Evolutionary conservation across 2,113 vertebrate species (phyloP), one percentile per base, ranked within the genome.

Genomic region (Pungitius pungitius): DNA sequence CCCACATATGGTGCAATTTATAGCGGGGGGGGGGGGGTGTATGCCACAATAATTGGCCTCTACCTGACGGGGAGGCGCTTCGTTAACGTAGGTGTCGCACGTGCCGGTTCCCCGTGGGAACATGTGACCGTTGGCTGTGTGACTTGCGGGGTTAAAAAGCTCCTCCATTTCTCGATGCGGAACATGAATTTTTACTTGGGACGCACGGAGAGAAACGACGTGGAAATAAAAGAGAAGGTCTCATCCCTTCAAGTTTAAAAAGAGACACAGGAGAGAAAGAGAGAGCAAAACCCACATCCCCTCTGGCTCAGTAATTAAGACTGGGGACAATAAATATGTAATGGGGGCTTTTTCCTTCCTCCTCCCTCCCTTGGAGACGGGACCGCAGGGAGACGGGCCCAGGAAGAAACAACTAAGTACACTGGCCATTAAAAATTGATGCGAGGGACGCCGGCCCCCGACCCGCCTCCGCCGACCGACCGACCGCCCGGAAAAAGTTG

Each of bases 391-490:
- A 92, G 81, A 87, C 83, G 76, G 73, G 75, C 69, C 69, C 58
- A 77, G 82, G 83, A 87, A 90, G 81, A 88, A 52, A 80, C 76
- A 47, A 83, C 89, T 92, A 90, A 92, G 88, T 90, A 92, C 86
- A 88, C 81, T 79, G 81, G 79, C 74, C 45, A 92, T 92, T 91
- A 92, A 91, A 92, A 91, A 92, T 92, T 84, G 83, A 92, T 92
- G 85, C 82, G 82, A 86, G 75, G 82, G 87, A 84, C 84, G 80
- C 51, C 39, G 27, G 81, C 70, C 77, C 37, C 68, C 71, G 82
- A 75, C 85, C 72, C 73, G 80, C 83, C 86, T 24, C 81, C 27
- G 68, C 77, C 77, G 20, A 90, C 87, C 84, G 85, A 80, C 88
- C 81, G 75, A n/a, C n/a, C n/a, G n/a, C n/a, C 83, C 85, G 82